These are phyloP conservation scores for Aleiodes alternator DNA, from an alignment of 2,888 invertebrate genomes.

Conservation along the genomic window DNA sequence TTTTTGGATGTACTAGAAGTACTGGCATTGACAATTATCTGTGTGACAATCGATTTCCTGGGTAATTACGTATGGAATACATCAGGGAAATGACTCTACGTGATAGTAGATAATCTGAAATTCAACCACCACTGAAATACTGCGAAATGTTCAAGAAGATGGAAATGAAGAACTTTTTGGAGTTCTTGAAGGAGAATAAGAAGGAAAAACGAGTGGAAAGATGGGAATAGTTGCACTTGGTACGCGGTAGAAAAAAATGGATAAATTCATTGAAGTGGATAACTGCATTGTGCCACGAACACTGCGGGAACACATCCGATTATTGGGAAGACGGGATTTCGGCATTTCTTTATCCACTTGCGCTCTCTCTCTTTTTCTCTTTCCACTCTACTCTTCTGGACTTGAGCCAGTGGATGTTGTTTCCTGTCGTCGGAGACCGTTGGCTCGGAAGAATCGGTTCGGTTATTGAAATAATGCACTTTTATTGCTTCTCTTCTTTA, in stretches of 20 bases:
- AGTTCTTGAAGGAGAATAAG: conserved; percentile 10
- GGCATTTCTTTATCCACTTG: conserved; percentile 50
- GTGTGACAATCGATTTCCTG: conserved; percentile 46
- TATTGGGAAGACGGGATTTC: conserved; percentile 64
- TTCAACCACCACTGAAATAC: conserved; percentile 29
- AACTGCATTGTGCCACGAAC: conserved; percentile 73
- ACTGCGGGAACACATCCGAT: conserved; percentile 73
- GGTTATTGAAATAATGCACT: conserved; percentile 74
- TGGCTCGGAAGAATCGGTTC: conserved; percentile 71
- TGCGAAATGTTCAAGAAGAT: not conserved
- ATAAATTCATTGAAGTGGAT: conserved; percentile 72
- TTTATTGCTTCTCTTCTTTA: conserved; percentile 66
- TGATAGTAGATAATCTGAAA: conserved; percentile 33
- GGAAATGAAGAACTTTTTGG: conserved; percentile 50
- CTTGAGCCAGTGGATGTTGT: conserved; percentile 71
- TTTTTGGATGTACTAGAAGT: too few relatives aligned
- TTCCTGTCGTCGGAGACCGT: conserved; percentile 70
- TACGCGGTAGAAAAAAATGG: conserved; percentile 55
- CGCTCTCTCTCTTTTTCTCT: not conserved
- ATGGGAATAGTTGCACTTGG: conserved; percentile 37
- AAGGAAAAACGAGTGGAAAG: conserved; percentile 25
- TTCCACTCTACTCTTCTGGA: conserved; percentile 61
- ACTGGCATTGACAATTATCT: conserved; percentile 48
- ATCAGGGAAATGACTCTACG: conserved; percentile 9
- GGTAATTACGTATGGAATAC: not conserved